Percentiles rank a stretch among this genome's conserved stretches.
These are phyloP conservation scores for Pyrgilauda ruficollis DNA, from an alignment of 2,113 vertebrate species.

Conservation along the genomic window DNA sequence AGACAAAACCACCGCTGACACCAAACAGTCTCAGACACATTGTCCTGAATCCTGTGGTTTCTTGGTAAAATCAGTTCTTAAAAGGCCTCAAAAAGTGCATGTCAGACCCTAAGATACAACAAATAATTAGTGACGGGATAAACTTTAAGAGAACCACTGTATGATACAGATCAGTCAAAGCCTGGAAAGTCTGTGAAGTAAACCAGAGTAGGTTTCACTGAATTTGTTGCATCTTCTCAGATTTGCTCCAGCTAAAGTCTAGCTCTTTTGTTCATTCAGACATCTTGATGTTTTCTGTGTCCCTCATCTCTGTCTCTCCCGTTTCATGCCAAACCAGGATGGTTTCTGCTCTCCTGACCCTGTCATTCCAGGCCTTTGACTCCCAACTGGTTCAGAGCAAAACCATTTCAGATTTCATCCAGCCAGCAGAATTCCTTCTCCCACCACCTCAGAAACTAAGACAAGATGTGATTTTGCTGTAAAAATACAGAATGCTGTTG, in stretches of 20 bases:
- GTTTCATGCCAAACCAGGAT: slow-evolving; percentile 7
- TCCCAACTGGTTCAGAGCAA: not conserved
- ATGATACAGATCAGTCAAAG: not conserved
- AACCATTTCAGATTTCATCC: not conserved
- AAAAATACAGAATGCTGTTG: not conserved
- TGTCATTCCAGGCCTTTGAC: not conserved
- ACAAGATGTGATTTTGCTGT: not conserved
- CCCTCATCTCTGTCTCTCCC: not conserved
- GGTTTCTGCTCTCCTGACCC: not conserved
- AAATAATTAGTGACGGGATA: slow-evolving; percentile 1
- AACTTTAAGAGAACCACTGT: not conserved
- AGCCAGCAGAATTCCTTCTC: not conserved
- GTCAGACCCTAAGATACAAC: not conserved
- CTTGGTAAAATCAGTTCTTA: not conserved
- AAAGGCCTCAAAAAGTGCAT: not conserved
- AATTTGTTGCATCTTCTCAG: not conserved
- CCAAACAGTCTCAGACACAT: not conserved
- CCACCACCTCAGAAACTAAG: not conserved
- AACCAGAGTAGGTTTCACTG: not conserved
- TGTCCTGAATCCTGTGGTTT: not conserved
- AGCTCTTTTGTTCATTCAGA: not conserved
- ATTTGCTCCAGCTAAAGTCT: not conserved
- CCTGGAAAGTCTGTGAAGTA: not conserved
- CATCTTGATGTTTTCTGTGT: not conserved
- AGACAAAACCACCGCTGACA: not conserved